Percentiles rank a stretch among this genome's conserved stretches.
Conservation (phyloP, 2,888 invertebrate genomes). For the Thymelicus sylvestris region DNA sequence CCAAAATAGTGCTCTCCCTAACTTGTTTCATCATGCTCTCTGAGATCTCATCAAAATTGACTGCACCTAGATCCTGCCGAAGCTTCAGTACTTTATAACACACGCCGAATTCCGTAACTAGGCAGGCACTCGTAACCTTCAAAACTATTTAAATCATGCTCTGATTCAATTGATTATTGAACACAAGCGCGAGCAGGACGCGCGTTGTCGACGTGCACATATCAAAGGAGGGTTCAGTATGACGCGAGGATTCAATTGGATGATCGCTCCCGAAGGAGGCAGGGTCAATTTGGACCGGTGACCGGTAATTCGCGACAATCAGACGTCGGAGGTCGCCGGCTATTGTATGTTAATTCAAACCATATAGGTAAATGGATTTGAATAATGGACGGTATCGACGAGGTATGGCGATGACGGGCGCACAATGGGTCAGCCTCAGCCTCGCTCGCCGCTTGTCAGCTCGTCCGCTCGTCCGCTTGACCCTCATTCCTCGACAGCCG, state of each 20-base stretch:
- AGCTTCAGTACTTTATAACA: no score
- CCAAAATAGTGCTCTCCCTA: no score
- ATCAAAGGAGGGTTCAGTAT: not conserved
- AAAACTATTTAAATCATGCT: constrained; percentile 4
- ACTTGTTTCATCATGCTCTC: no score
- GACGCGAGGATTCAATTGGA: constrained; percentile 56
- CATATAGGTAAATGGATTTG: constrained; percentile 29
- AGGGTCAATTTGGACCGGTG: constrained; percentile 36
- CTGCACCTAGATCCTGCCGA: no score
- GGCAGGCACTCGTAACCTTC: not conserved
- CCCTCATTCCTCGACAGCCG: not conserved
- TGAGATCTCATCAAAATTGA: no score
- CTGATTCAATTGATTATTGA: no score
- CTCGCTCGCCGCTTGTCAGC: not conserved
- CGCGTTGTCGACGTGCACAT: not conserved
- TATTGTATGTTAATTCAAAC: constrained; percentile 32
- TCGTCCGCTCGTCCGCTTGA: not conserved
- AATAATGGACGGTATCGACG: constrained; percentile 22
- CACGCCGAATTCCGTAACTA: no score
- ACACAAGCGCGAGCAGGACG: constrained; percentile 4
- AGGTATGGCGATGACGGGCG: constrained; percentile 11
- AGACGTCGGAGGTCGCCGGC: constrained; percentile 23
- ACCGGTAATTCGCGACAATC: constrained; percentile 27
- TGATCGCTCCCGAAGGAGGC: constrained; percentile 53
- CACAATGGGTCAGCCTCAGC: not conserved